Evolutionary conservation across 2,888 invertebrate species (phyloP).

Genomic region (Aethes cnicana): DNA sequence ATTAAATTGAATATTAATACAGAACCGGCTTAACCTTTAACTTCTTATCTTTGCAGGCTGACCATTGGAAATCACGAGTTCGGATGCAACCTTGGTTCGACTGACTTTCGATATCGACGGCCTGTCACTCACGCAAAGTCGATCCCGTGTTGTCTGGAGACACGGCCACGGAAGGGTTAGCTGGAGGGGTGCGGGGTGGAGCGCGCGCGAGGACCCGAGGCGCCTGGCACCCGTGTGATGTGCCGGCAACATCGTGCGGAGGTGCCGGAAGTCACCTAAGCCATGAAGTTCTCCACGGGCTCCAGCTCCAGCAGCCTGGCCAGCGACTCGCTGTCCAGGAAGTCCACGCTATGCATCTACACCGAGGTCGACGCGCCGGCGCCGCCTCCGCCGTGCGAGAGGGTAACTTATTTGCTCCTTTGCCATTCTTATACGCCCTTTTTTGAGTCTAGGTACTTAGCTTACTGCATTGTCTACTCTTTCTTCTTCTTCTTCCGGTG

Average conservation of each 20-base stretch:
- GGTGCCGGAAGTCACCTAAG: slow-evolving; percentile 75
- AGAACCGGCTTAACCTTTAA: background rate
- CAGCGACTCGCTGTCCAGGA: slow-evolving; percentile 84
- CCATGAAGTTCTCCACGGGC: slow-evolving; percentile 85
- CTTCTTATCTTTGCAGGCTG: slow-evolving; percentile 62
- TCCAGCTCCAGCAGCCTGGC: slow-evolving; percentile 85
- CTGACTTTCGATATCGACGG: slow-evolving; percentile 45
- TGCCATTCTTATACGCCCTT: no score
- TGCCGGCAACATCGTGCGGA: slow-evolving; percentile 68
- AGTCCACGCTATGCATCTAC: slow-evolving; percentile 85
- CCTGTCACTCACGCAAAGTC: slow-evolving; percentile 49
- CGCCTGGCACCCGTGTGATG: slow-evolving; percentile 68
- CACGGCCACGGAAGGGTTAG: background rate
- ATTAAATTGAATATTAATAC: no score
- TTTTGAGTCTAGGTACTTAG: no score
- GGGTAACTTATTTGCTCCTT: slow-evolving; percentile 78
- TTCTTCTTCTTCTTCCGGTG: no score
- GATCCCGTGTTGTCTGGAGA: background rate
- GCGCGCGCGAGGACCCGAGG: background rate
- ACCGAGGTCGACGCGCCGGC: slow-evolving; percentile 79
- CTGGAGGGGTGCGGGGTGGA: background rate
- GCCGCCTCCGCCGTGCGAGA: slow-evolving; percentile 71
- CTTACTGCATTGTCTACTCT: no score
- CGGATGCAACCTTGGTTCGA: slow-evolving; percentile 47
- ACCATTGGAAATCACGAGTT: slow-evolving; percentile 50